phyloP scores from a whole-genome alignment of 1,140 invertebrate genomes.

The Neodiprion lecontei region DNA sequence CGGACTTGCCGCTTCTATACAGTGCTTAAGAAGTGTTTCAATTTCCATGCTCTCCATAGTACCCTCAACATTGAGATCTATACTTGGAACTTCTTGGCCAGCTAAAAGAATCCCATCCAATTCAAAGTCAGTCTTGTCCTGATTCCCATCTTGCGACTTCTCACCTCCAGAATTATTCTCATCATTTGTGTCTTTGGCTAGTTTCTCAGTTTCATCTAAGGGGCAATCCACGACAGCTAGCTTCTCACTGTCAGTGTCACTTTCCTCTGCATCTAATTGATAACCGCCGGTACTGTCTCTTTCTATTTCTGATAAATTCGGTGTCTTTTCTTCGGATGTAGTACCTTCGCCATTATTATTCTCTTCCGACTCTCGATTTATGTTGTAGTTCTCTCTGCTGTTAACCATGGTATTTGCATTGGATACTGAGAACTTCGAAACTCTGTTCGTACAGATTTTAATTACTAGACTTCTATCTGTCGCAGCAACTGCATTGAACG shows the following conservation, averaged over 20 bases:
- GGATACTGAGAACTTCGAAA: slow-evolving; percentile 52
- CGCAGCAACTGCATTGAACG: slow-evolving; percentile 44
- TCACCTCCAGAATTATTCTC: slow-evolving; percentile 26
- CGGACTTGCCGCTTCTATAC: slow-evolving; percentile 70
- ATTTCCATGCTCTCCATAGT: slow-evolving; percentile 76
- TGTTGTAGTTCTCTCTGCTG: slow-evolving; percentile 30
- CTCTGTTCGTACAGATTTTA: slow-evolving; percentile 58
- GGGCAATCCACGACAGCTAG: slow-evolving; percentile 42
- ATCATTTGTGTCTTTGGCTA: slow-evolving; percentile 27
- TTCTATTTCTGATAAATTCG: slow-evolving; percentile 33
- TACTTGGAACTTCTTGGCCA: slow-evolving; percentile 68
- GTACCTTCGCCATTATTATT: slow-evolving; percentile 52
- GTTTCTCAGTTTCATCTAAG: slow-evolving; percentile 26
- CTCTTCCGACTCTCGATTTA: slow-evolving; percentile 45
- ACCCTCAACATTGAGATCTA: slow-evolving; percentile 77
- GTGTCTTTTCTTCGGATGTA: slow-evolving; percentile 35
- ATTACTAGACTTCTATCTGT: slow-evolving; percentile 56
- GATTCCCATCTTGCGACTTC: slow-evolving; percentile 18
- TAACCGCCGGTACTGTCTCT: slow-evolving; percentile 27
- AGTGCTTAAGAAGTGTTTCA: slow-evolving; percentile 74
- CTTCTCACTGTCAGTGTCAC: slow-evolving; percentile 48
- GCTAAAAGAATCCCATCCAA: slow-evolving; percentile 60
- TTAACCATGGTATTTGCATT: slow-evolving; percentile 31
- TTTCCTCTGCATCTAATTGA: slow-evolving; percentile 35
- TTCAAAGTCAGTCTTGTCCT: slow-evolving; percentile 4